Conservation (phyloP, 2,797 vertebrate species). For the Hydrolagus colliei region DNA sequence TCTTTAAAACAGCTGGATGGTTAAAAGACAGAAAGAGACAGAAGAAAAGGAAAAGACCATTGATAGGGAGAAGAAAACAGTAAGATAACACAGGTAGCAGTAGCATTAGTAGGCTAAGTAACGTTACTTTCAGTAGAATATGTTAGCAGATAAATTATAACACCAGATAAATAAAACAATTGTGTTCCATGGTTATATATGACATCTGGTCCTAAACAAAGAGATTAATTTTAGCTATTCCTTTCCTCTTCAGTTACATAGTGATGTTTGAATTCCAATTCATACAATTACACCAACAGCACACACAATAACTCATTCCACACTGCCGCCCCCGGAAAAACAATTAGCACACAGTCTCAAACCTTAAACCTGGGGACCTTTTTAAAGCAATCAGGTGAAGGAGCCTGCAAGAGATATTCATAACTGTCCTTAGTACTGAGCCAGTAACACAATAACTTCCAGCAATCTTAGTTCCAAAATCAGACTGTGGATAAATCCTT, state of each 20-base stretch:
- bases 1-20: too few species aligned
- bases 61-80: too few species aligned
- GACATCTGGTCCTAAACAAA: neutral
- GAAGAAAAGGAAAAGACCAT: too few species aligned
- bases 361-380: slow-evolving; percentile 48
- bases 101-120: neutral
- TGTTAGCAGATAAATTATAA: neutral
- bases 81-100: too few species aligned
- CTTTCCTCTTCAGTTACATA: neutral
- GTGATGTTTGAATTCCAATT: neutral
- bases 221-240: neutral
- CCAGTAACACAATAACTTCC: neutral
- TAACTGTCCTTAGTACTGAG: neutral
- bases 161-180: neutral
- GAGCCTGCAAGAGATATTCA: slow-evolving; percentile 58
- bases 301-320: neutral
- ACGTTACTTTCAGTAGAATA: neutral
- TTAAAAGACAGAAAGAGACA: too few species aligned
- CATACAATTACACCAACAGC: neutral
- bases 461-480: neutral
- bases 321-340: neutral
- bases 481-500: neutral
- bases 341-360: slow-evolving; percentile 35
- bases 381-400: slow-evolving; percentile 44
- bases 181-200: neutral